These are phyloP conservation scores for Gadus chalcogrammus DNA, from an alignment of 2,113 vertebrate genomes.

Conservation along the genomic window DNA sequence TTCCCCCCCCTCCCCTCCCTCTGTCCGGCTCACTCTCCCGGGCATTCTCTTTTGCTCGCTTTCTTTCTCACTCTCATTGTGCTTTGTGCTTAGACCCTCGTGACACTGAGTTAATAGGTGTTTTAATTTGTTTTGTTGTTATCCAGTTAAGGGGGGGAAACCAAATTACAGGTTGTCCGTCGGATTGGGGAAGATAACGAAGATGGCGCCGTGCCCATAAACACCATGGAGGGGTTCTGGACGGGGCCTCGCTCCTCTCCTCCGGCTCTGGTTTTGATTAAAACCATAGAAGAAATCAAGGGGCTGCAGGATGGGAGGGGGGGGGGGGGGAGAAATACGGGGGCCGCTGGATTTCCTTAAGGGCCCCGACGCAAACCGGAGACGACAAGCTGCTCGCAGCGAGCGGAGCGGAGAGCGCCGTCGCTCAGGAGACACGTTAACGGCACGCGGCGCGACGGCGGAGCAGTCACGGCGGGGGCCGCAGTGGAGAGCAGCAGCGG, in stretches of 20 bases:
- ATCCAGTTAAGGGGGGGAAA: neutral
- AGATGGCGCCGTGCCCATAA: neutral
- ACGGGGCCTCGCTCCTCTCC: conserved; percentile 5
- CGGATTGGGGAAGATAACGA: conserved; percentile 2
- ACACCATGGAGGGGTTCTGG: neutral
- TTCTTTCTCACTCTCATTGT: neutral
- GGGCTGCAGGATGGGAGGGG: neutral
- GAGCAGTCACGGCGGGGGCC: conserved; percentile 39
- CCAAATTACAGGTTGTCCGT: neutral
- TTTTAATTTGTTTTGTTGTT: conserved; percentile 18
- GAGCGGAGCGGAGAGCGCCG: conserved; percentile 30
- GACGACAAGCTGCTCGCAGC: conserved; percentile 42
- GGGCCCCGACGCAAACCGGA: conserved; percentile 48
- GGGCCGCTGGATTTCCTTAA: conserved; percentile 60
- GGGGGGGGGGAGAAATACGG: neutral
- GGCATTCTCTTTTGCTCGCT: too few species aligned
- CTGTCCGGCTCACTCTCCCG: too few species aligned
- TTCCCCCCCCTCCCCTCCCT: too few species aligned
- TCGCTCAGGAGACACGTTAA: conserved; percentile 62
- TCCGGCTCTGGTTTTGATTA: conserved; percentile 29
- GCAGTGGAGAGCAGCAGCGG: conserved; percentile 40
- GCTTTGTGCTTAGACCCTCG: neutral
- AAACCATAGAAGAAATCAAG: conserved; percentile 22
- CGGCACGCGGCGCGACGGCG: conserved; percentile 38
- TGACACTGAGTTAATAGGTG: neutral